Conservation (phyloP, 2,888 invertebrate genomes). For the Thymelicus lineola region DNA sequence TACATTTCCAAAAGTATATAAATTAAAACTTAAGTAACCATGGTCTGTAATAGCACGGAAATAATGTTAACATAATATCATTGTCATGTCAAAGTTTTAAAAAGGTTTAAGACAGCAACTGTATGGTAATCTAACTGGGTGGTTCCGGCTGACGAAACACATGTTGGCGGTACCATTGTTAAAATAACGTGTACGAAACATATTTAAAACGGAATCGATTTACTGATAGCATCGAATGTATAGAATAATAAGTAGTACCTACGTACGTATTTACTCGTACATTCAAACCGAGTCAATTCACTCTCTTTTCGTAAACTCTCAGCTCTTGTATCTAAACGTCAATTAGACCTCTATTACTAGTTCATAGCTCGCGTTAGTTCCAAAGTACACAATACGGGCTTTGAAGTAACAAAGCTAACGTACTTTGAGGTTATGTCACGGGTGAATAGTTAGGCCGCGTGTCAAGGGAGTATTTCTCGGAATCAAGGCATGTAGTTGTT, state of each 20-base stretch:
- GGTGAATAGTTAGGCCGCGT: constrained; percentile 29
- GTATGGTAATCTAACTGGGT: constrained; percentile 73
- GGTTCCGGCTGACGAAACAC: constrained; percentile 76
- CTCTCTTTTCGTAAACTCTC: not conserved
- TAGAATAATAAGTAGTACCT: constrained; percentile 24
- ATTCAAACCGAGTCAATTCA: constrained; percentile 21
- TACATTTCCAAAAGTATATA: too few relatives aligned
- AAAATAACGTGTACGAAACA: constrained; percentile 57
- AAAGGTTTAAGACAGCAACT: constrained; percentile 68
- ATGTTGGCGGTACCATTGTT: constrained; percentile 74
- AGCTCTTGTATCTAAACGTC: not conserved
- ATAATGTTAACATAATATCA: constrained; percentile 73
- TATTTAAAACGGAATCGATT: constrained; percentile 44
- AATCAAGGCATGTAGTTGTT: constrained; percentile 30
- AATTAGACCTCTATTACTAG: not conserved
- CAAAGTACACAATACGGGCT: constrained; percentile 7
- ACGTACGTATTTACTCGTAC: constrained; percentile 19
- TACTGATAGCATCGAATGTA: constrained; percentile 40
- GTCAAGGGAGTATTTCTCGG: constrained; percentile 34
- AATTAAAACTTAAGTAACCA: constrained; percentile 22
- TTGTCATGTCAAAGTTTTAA: constrained; percentile 78
- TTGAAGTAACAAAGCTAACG: constrained; percentile 3
- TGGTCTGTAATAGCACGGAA: constrained; percentile 71
- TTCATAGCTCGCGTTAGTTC: not conserved
- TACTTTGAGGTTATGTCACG: constrained; percentile 33